A percentile compares a stretch with the other conserved stretches of the same genome.
These are phyloP conservation scores for Chrysochloris asiatica DNA, from an alignment of 2,113 vertebrate species.

Conservation along the genomic window DNA sequence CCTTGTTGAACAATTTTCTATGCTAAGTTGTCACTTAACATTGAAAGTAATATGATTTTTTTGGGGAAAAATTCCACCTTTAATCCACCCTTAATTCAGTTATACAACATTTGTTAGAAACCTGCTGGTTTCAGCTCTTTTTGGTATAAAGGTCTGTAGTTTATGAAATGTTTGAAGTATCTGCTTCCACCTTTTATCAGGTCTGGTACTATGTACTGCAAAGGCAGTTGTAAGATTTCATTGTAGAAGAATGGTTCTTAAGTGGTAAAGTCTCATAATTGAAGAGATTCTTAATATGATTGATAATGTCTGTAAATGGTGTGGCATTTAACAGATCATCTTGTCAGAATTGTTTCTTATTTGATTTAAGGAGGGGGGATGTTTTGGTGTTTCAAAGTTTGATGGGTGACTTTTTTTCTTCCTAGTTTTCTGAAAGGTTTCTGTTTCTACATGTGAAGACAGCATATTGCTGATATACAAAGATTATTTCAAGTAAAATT, in stretches of 20 bases:
- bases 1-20: constrained; percentile 67
- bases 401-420: constrained; percentile 70
- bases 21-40: constrained; percentile 63
- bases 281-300: constrained; percentile 54
- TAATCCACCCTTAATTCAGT: constrained; percentile 36
- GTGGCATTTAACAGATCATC: constrained; percentile 59
- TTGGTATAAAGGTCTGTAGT: constrained; percentile 39
- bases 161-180: constrained; percentile 46
- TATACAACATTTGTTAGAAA: constrained; percentile 48
- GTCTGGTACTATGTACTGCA: constrained; percentile 54
- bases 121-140: constrained; percentile 57
- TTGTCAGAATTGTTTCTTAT: constrained; percentile 72
- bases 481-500: constrained; percentile 75
- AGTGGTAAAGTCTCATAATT: constrained; percentile 65
- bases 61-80: constrained; percentile 41
- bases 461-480: constrained; percentile 62
- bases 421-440: constrained; percentile 56
- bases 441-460: constrained; percentile 13
- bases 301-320: constrained; percentile 66
- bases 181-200: not conserved
- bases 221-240: constrained; percentile 49
- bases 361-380: constrained; percentile 74
- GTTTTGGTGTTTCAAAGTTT: constrained; percentile 81
- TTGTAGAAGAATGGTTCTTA: constrained; percentile 58
- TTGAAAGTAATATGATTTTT: constrained; percentile 36